Evolutionary conservation across 1,140 invertebrate genomes (phyloP), one percentile per base, ranked within the genome.

Genomic region (Propsilocerus akamusi): DNA sequence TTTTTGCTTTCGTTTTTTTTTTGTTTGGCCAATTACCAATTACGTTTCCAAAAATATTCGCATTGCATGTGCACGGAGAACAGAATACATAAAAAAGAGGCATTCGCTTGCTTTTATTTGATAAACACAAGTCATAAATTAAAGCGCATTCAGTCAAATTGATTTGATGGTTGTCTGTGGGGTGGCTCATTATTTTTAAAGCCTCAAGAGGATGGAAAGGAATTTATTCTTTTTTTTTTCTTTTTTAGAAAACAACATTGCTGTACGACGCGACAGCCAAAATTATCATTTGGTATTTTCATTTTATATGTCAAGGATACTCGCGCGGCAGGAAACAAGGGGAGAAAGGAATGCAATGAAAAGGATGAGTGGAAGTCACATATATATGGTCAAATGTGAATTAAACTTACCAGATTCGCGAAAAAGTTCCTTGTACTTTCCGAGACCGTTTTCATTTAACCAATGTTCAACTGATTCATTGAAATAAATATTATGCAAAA

Each of bases 381-480:
- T 34, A 46, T 22, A 22, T 49, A 50, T 51, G 48, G n/a, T 49
- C 41, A 49, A 51, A 30, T 20, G 50, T 22, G 48, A 30, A 47
- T 51, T 48, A 26, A 26, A 68, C 73, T 74, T 64, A 85, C 83
- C 82, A 69, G 77, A 72, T 58, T 80, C 70, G 55, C 68, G 73
- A 58, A 84, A 84, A 5, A 82, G 59, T 50, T 76, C 68, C 55
- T 76, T 75, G 58, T 81, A 81, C 50, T 80, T 69, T 23, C 72
- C 64, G 23, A 86, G 65, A 49, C 77, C 72, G 60, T 78, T 81
- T 58, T 81, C 74, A 46, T 76, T 72, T 41, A 84, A 62, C 82
- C 83, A 86, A 56, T 76, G 69, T 53, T 83, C 77, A 34, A 80
- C 77, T n/a, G 53, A 30, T 12, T 49, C 50, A 26, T 12, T 57